Evolutionary conservation across 2,888 invertebrate species (phyloP), one percentile per base, ranked within the genome.

Genomic region (Tetanocera ferruginea): DNA sequence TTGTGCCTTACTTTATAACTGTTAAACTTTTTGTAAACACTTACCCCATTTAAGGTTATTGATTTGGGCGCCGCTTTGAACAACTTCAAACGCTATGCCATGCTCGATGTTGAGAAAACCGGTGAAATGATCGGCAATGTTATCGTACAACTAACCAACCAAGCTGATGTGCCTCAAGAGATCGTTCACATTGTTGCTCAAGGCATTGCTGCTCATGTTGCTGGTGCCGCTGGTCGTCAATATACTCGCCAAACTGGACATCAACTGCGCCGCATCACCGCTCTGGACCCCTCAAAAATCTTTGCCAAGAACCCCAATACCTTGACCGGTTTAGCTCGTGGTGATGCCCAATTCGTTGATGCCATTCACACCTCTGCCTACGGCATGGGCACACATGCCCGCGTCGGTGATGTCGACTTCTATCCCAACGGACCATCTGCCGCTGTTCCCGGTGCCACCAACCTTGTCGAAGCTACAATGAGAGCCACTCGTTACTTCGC

Each of bases 281-380:
- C 85, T 37, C 81, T 89, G 81, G 90, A 89, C 70, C 87, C 89
- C 64, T 76, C 87, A 8, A 82, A 82, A 49, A 80, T 83, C 25
- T 85, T 83, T 62, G 83, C 84, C 80, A 84, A 82, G 51, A 77
- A 83, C 51, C 81, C 84, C 34, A 80, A 84, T 25, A 80, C 81
- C 25, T 80, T 89, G 78, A 83, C 75, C 57, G 87, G 87, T 11
- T 70, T 89, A 25, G 81, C 86, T 37, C 86, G 88, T 43, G 89
- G 89, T 51, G 87, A 87, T 82, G 89, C 89, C 14, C 84, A 87
- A 64, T 88, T 89, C 52, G 87, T 89, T 51, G 89, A 89, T 81
- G 89, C 82, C 77, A 88, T 89, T 69, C 89, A 89, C 77, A 84
- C 88, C 9, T 88, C 88, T 3, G 83, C 83, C 64, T 84, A 84